Conservation (phyloP, 1,140 invertebrate species). For the Heliconius nattereri region DNA sequence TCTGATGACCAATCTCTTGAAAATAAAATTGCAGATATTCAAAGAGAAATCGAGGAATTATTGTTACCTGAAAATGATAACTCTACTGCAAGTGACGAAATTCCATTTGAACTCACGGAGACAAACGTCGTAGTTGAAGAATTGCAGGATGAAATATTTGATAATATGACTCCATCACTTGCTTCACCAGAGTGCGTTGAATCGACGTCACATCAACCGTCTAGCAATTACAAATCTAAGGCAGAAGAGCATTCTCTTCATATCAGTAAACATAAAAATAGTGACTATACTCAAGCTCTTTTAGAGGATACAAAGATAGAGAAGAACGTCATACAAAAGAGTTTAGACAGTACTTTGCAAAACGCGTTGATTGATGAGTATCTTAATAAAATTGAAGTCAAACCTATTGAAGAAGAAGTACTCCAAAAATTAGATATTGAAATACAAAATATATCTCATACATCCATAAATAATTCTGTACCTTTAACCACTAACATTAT, state of each 20-base stretch:
- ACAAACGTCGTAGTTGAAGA: slow-evolving; percentile 58
- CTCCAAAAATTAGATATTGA: not conserved
- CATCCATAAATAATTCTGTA: slow-evolving; percentile 14
- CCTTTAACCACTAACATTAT: slow-evolving; percentile 50
- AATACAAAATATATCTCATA: not conserved
- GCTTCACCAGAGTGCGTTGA: slow-evolving; percentile 67
- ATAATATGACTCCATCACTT: slow-evolving; percentile 62
- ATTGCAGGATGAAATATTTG: slow-evolving; percentile 58
- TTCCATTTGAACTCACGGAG: slow-evolving; percentile 60
- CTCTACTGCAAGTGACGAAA: slow-evolving; percentile 58
- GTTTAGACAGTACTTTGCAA: not conserved
- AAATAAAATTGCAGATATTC: slow-evolving; percentile 76
- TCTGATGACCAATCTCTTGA: slow-evolving; percentile 71
- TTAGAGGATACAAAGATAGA: not conserved
- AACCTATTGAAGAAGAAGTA: not conserved
- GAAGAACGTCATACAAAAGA: not conserved
- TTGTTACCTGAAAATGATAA: slow-evolving; percentile 72
- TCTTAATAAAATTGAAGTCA: not conserved
- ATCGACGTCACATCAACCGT: not conserved
- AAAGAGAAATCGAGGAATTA: slow-evolving; percentile 78
- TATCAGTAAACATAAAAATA: not conserved
- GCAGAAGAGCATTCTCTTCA: not conserved
- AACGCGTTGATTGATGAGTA: not conserved
- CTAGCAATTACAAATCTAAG: not conserved
- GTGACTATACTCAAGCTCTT: not conserved